A percentile compares a stretch with the other conserved stretches of the same genome.
Evolutionary conservation across 2,113 vertebrate species (phyloP).

Genomic region (Pterocles gutturalis): DNA sequence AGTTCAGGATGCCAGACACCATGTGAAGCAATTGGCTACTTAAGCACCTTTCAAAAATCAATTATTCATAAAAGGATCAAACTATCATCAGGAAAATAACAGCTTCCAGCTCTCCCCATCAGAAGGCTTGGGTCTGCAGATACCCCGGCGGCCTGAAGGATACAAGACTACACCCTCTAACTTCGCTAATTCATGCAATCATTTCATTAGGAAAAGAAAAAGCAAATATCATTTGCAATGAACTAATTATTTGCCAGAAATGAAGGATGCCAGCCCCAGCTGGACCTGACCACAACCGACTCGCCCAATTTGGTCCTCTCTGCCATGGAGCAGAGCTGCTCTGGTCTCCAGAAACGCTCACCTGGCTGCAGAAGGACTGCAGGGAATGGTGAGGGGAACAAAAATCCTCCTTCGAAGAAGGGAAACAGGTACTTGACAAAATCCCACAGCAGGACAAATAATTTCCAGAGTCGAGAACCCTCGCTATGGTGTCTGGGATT

Average conservation of each 20-base stretch:
- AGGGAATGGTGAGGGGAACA: not conserved
- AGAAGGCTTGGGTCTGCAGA: not conserved
- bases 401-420: not conserved
- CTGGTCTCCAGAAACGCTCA: not conserved
- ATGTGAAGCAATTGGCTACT: fast-evolving
- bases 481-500: not conserved
- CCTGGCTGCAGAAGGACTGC: not conserved
- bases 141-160: not conserved
- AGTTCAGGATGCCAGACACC: not conserved
- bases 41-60: not conserved
- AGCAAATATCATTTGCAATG: not conserved
- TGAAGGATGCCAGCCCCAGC: not conserved
- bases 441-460: not conserved
- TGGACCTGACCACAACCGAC: not conserved
- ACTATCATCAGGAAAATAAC: not conserved
- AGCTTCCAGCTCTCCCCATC: not conserved
- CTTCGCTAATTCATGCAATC: not conserved
- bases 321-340: not conserved
- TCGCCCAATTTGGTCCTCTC: not conserved
- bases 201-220: not conserved
- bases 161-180: fast-evolving
- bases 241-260: not conserved
- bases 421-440: fast-evolving
- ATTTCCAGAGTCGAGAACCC: not conserved
- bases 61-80: not conserved